A percentile compares a stretch with the other conserved stretches of the same genome.
phyloP scores from a whole-genome alignment of 1,140 invertebrate species.

The Chionoecetes opilio region DNA sequence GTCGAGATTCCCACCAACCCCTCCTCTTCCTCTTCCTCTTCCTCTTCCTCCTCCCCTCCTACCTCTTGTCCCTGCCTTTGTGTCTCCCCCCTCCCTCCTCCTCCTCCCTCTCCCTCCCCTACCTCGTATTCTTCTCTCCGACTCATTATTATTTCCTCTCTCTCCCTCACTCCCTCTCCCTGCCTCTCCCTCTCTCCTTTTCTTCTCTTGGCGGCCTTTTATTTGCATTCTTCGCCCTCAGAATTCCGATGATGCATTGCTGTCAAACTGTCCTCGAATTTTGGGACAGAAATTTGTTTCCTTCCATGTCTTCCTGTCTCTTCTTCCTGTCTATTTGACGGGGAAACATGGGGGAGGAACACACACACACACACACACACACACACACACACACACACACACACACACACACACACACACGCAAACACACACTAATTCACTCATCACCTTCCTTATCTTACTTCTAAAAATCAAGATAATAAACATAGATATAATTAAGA shows the following conservation, averaged over 20 bases:
- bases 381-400: too few species aligned
- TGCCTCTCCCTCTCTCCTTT: conserved; percentile 5
- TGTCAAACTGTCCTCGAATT: conserved; percentile 38
- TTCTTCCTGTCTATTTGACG: too few species aligned
- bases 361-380: too few species aligned
- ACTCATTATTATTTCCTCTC: background rate
- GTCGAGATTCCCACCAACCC: background rate
- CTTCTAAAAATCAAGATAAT: too few species aligned
- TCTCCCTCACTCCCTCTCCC: background rate
- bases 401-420: too few species aligned
- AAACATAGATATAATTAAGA: too few species aligned
- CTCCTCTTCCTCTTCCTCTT: background rate
- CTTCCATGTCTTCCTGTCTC: background rate
- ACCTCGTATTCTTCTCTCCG: conserved; percentile 23
- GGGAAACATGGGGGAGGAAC: too few species aligned
- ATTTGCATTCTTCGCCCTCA: conserved; percentile 51
- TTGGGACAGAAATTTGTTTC: background rate
- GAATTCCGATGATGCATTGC: conserved; percentile 52
- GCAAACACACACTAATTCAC: too few species aligned
- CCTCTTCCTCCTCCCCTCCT: background rate
- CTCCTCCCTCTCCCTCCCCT: background rate
- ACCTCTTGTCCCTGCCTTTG: conserved; percentile 38
- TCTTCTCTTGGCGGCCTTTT: conserved; percentile 47
- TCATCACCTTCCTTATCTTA: too few species aligned
- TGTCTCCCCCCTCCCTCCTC: background rate